A percentile compares a stretch with the other conserved stretches of the same genome.
phyloP scores from a whole-genome alignment of 1,140 invertebrate genomes.

The Drosophila virilis region DNA sequence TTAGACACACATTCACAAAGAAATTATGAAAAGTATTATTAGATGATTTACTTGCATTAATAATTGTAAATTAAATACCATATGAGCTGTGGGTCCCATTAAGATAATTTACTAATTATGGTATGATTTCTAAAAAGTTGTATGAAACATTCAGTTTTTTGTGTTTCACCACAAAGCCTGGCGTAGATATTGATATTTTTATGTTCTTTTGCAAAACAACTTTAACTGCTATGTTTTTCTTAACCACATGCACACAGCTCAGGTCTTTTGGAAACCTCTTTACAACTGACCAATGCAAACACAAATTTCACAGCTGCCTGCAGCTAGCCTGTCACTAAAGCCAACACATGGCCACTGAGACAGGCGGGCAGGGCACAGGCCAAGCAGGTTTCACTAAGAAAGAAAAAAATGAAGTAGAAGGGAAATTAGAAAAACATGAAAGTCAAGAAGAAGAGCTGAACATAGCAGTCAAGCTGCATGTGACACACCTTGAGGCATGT shows the following conservation, averaged over 20 bases:
- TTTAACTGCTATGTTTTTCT: slow-evolving; percentile 2
- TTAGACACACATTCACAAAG: no score
- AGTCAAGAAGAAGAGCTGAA: slow-evolving; percentile 22
- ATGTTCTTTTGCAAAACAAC: neutral
- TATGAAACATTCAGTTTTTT: neutral
- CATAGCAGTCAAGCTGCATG: slow-evolving; percentile 51
- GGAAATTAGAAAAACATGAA: slow-evolving; percentile 7
- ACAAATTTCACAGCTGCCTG: slow-evolving; percentile 28
- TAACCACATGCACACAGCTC: neutral
- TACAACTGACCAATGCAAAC: slow-evolving; percentile 37
- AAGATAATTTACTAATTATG: no score
- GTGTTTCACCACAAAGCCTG: neutral
- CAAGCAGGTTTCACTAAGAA: slow-evolving; percentile 1
- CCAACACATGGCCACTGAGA: slow-evolving; percentile 7
- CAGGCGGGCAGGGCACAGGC: neutral
- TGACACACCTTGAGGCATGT: slow-evolving; percentile 58
- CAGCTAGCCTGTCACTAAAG: slow-evolving; percentile 22
- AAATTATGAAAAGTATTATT: no score
- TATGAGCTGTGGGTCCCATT: no score
- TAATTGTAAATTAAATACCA: no score
- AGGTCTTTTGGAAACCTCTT: neutral
- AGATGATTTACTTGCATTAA: no score
- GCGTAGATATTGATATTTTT: neutral
- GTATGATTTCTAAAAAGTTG: neutral
- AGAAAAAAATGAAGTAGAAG: slow-evolving; percentile 23